Percentiles rank a stretch among this genome's conserved stretches.
These are phyloP conservation scores for Scomber scombrus DNA, from an alignment of 2,113 vertebrate genomes.

Conservation along the genomic window DNA sequence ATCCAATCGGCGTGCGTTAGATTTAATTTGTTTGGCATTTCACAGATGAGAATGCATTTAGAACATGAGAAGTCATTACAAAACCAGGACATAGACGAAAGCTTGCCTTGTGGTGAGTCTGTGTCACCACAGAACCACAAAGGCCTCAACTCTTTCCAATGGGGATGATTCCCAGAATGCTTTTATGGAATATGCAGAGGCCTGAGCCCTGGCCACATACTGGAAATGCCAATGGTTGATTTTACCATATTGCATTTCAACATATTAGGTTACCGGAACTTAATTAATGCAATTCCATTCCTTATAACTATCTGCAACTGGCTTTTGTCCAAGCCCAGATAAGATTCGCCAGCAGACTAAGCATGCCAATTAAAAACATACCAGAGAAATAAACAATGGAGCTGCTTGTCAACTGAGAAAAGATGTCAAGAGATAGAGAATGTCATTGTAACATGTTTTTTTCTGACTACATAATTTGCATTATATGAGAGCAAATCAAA, in stretches of 20 bases:
- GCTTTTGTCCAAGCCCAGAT: slow-evolving; percentile 75
- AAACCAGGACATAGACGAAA: slow-evolving; percentile 67
- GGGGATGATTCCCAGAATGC: slow-evolving; percentile 73
- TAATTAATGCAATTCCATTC: slow-evolving; percentile 82
- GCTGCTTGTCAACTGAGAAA: slow-evolving; percentile 59
- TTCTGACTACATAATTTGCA: slow-evolving; percentile 51
- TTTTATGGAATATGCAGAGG: slow-evolving; percentile 74
- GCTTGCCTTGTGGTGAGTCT: slow-evolving; percentile 68
- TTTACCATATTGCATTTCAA: slow-evolving; percentile 79
- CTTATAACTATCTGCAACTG: slow-evolving; percentile 77
- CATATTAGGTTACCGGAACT: slow-evolving; percentile 79
- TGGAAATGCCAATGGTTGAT: slow-evolving; percentile 81
- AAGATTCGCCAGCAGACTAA: slow-evolving; percentile 66
- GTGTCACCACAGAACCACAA: slow-evolving; percentile 72
- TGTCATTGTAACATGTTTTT: slow-evolving; percentile 40
- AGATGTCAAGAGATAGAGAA: slow-evolving; percentile 43
- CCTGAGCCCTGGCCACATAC: slow-evolving; percentile 69
- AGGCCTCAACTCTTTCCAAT: slow-evolving; percentile 63
- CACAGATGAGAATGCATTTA: slow-evolving; percentile 83
- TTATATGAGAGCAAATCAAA: slow-evolving; percentile 40
- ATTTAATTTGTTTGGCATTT: slow-evolving; percentile 87
- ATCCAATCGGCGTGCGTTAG: slow-evolving; percentile 82
- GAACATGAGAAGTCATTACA: slow-evolving; percentile 76
- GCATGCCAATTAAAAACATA: slow-evolving; percentile 61
- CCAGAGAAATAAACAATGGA: slow-evolving; percentile 70